Evolutionary conservation across 2,888 invertebrate genomes (phyloP).

Genomic region (Steinernema hermaphroditum): DNA sequence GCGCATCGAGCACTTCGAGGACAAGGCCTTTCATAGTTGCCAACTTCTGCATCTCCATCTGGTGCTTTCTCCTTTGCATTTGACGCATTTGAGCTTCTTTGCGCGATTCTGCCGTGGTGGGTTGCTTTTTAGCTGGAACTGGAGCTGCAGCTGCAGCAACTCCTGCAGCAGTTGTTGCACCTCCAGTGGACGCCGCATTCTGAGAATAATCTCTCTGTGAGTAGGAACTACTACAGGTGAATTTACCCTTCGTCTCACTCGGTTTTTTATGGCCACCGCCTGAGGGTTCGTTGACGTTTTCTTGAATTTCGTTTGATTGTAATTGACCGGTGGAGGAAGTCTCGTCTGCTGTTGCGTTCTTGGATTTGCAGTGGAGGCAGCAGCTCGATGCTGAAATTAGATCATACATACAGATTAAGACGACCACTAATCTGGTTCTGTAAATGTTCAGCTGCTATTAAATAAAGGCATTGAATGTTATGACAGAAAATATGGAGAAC

Average conservation of each 20-base stretch:
- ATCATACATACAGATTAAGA: not conserved
- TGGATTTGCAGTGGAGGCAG: not conserved
- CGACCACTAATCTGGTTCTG: too few species aligned
- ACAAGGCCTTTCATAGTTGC: not conserved
- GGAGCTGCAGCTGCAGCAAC: not conserved
- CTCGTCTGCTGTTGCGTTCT: not conserved
- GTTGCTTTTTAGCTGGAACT: too few species aligned
- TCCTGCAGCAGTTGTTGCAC: too few species aligned
- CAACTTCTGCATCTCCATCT: not conserved
- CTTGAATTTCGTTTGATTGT: slow-evolving; percentile 16
- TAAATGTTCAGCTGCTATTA: too few species aligned
- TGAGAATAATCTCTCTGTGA: not conserved
- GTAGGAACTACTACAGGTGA: not conserved
- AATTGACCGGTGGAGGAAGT: not conserved
- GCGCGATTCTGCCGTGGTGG: too few species aligned
- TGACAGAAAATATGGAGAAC: too few species aligned
- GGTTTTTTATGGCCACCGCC: slow-evolving; percentile 12
- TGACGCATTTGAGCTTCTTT: not conserved
- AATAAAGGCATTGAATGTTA: too few species aligned
- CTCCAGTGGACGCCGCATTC: too few species aligned
- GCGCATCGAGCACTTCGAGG: not conserved
- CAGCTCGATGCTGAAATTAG: not conserved
- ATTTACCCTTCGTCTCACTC: not conserved
- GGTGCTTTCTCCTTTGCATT: not conserved
- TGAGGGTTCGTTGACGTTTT: slow-evolving; percentile 2